phyloP scores from a whole-genome alignment of 2,113 vertebrate species.

The Psophia crepitans region DNA sequence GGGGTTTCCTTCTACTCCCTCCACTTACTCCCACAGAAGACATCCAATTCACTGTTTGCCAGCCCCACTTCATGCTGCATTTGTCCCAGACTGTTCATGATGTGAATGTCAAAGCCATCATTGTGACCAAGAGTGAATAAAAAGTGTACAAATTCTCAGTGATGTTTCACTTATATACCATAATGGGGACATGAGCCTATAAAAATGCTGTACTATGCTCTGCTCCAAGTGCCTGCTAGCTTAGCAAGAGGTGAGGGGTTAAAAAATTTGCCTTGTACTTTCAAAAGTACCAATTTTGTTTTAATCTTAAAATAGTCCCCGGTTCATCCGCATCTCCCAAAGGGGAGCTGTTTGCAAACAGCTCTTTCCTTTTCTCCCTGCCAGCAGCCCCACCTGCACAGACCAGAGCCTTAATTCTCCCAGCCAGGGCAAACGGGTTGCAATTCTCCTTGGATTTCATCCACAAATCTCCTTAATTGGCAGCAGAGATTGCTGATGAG shows the following conservation, averaged over 20 bases:
- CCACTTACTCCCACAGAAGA: neutral
- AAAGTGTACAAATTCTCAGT: neutral
- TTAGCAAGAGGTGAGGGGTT: neutral
- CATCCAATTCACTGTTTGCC: neutral
- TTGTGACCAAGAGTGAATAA: neutral
- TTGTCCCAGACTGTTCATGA: neutral
- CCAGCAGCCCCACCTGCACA: neutral
- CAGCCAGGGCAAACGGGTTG: neutral
- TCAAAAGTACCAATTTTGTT: neutral
- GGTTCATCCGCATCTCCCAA: neutral
- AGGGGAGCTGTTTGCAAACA: slow-evolving; percentile 12
- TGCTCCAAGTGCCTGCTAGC: neutral
- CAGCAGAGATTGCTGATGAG: neutral
- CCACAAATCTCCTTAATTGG: slow-evolving; percentile 26
- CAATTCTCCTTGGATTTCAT: slow-evolving; percentile 35
- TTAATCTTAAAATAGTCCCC: neutral
- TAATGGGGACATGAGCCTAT: neutral
- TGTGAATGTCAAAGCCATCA: neutral
- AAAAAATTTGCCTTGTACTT: neutral
- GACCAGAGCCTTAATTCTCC: neutral
- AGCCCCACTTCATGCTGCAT: neutral
- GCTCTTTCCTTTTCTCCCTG: neutral
- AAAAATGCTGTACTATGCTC: neutral
- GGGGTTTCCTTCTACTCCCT: neutral
- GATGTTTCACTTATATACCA: neutral